These are phyloP conservation scores for Nycticorax nycticorax DNA, from an alignment of 2,113 vertebrate genomes.

Conservation along the genomic window DNA sequence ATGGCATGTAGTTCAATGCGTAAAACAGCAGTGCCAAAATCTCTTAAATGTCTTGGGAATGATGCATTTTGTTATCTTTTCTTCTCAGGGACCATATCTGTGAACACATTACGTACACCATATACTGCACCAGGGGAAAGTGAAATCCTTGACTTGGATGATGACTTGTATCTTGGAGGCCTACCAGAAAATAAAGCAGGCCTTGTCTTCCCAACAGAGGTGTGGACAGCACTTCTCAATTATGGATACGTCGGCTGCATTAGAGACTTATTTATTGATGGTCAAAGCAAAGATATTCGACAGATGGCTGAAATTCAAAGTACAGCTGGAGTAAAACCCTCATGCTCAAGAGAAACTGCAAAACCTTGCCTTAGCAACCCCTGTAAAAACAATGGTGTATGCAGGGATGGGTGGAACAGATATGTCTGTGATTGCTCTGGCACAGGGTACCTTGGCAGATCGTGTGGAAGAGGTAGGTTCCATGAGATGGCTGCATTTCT, in stretches of 20 bases:
- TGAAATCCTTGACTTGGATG: conserved; percentile 96
- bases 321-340: conserved; percentile 94
- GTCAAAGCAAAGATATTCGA: conserved; percentile 95
- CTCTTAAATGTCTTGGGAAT: neutral
- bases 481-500: neutral
- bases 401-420: conserved; percentile 97
- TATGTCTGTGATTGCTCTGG: conserved; percentile 97
- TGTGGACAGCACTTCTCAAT: conserved; percentile 98
- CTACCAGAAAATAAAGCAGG: conserved; percentile 95
- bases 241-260: conserved; percentile 99
- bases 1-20: neutral
- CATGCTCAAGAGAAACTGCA: conserved; percentile 91
- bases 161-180: conserved; percentile 94
- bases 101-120: conserved; percentile 92
- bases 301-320: conserved; percentile 94
- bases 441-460: conserved; percentile 92
- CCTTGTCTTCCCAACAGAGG: conserved; percentile 93
- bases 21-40: neutral
- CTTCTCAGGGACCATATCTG: conserved; percentile 89
- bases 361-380: conserved; percentile 98
- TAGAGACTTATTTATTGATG: conserved; percentile 95
- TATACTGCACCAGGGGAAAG: conserved; percentile 96
- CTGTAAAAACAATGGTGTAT: conserved; percentile 93
- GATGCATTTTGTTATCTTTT: neutral
- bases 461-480: conserved; percentile 93